A percentile compares a stretch with the other conserved stretches of the same genome.
Conservation (phyloP, 2,113 vertebrate species). For the Mohoua ochrocephala region DNA sequence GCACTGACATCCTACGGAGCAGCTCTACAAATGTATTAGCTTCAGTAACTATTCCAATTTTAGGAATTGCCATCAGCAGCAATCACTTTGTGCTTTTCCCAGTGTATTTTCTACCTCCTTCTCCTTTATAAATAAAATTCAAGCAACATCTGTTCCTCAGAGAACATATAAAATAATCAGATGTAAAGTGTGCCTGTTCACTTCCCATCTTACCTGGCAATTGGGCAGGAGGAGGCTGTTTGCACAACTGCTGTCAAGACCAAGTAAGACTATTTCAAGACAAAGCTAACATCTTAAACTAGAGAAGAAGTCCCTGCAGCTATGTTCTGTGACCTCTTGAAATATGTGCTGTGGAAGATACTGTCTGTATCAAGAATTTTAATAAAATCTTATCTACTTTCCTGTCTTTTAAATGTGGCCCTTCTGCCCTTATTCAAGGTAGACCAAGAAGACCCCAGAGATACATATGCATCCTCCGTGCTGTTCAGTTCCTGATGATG, state of each 20-base stretch:
- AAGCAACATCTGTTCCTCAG: not conserved
- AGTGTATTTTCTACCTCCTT: not conserved
- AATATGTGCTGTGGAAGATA: not conserved
- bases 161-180: not conserved
- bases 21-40: constrained; percentile 52
- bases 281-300: not conserved
- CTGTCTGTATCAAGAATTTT: not conserved
- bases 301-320: not conserved
- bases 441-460: not conserved
- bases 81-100: not conserved
- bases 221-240: not conserved
- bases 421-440: not conserved
- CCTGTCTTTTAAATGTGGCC: not conserved
- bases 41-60: constrained; percentile 68
- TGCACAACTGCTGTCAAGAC: not conserved
- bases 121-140: not conserved
- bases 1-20: constrained; percentile 67
- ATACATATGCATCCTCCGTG: not conserved
- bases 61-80: not conserved
- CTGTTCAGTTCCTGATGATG: not conserved
- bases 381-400: not conserved
- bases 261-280: not conserved
- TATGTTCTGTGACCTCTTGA: not conserved
- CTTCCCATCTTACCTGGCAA: not conserved
- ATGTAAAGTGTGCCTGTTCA: not conserved